Evolutionary conservation across 2,797 vertebrate species (phyloP).

Genomic region (Rhodeus uyekii): DNA sequence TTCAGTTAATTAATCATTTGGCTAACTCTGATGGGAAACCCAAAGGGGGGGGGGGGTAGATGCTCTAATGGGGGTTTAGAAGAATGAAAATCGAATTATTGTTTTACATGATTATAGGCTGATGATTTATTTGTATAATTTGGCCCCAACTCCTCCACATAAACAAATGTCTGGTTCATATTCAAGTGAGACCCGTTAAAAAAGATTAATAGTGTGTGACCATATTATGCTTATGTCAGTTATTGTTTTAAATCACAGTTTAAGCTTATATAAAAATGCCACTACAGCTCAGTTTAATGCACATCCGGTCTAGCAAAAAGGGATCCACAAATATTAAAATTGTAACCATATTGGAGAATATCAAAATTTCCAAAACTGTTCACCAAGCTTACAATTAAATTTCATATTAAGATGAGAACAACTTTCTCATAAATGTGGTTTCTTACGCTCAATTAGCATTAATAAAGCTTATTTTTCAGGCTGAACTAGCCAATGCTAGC

Average conservation of each 20-base stretch:
- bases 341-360: too few relatives aligned
- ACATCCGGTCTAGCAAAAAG: background rate
- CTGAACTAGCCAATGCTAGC: too few relatives aligned
- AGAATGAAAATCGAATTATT: constrained; percentile 1
- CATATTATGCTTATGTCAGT: background rate
- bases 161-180: constrained; percentile 16
- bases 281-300: background rate
- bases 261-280: background rate
- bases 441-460: too few relatives aligned
- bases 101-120: background rate
- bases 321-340: background rate
- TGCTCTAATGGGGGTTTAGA: background rate
- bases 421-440: too few relatives aligned
- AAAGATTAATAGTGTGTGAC: background rate
- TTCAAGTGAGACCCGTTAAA: background rate
- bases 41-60: background rate
- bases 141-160: constrained; percentile 1
- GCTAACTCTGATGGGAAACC: background rate
- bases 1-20: constrained; percentile 10
- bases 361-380: background rate
- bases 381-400: too few relatives aligned
- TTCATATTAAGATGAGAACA: too few relatives aligned
- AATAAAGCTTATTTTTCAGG: too few relatives aligned
- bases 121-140: constrained; percentile 30
- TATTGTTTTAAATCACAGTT: background rate